A percentile compares a stretch with the other conserved stretches of the same genome.
phyloP scores from a whole-genome alignment of 2,113 vertebrate genomes.

The Callorhinus ursinus region DNA sequence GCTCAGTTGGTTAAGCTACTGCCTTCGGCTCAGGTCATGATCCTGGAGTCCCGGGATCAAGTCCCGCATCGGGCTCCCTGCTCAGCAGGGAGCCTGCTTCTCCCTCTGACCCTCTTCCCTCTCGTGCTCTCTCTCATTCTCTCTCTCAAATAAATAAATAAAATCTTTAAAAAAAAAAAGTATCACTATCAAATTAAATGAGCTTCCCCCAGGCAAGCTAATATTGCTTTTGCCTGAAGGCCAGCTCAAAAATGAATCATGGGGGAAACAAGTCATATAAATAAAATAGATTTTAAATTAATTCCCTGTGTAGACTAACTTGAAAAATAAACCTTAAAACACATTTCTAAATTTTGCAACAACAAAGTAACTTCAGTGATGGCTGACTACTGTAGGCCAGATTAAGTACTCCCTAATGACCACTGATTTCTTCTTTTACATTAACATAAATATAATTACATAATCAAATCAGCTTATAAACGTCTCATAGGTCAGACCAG shows the following conservation, averaged over 20 bases:
- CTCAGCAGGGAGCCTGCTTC: too few relatives aligned
- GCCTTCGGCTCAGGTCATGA: too few relatives aligned
- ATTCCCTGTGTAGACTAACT: constrained; percentile 63
- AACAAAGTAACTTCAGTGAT: constrained; percentile 47
- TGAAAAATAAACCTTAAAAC: constrained; percentile 70
- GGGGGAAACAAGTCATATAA: constrained; percentile 62
- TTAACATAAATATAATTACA: constrained; percentile 57
- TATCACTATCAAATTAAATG: constrained; percentile 77
- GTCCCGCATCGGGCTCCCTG: too few relatives aligned
- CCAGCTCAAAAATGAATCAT: constrained; percentile 70
- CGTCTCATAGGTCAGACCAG: constrained; percentile 43
- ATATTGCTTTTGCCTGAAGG: constrained; percentile 72
- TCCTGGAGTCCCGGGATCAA: too few relatives aligned
- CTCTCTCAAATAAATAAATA: too few relatives aligned
- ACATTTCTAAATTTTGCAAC: constrained; percentile 39
- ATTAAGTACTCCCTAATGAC: constrained; percentile 33
- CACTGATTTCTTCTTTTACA: not conserved
- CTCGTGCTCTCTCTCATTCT: too few relatives aligned
- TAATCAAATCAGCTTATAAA: constrained; percentile 27
- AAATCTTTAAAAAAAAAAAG: constrained; percentile 70
- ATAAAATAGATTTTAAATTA: constrained; percentile 75
- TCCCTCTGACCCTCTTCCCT: too few relatives aligned
- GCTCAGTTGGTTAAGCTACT: too few relatives aligned
- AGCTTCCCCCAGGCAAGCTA: constrained; percentile 75
- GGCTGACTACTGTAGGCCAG: accelerated